Evolutionary conservation across 2,113 vertebrate species (phyloP).

Genomic region (Cinclus mexicanus): DNA sequence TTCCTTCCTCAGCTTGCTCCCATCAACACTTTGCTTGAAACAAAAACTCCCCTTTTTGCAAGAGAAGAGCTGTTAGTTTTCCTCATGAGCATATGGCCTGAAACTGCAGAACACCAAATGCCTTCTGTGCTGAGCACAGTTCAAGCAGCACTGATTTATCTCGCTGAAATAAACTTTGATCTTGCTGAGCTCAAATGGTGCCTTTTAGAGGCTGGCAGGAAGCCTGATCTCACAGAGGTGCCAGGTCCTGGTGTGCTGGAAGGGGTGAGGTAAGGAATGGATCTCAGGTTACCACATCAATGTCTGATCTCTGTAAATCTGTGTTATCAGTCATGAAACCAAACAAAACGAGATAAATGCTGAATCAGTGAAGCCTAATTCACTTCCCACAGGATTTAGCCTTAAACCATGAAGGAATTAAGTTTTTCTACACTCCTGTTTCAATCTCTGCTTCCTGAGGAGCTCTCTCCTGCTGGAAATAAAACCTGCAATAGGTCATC

Average conservation of each 20-base stretch:
- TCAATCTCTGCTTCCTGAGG: neutral
- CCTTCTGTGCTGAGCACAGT: neutral
- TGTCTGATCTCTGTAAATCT: neutral
- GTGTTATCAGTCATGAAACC: neutral
- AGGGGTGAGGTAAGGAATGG: neutral
- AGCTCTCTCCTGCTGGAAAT: neutral
- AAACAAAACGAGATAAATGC: neutral
- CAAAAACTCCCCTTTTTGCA: neutral
- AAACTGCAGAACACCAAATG: neutral
- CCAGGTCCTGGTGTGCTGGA: neutral
- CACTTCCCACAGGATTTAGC: neutral
- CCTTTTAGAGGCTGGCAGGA: neutral
- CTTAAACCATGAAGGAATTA: neutral
- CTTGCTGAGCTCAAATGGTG: neutral
- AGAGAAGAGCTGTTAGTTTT: neutral
- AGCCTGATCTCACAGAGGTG: neutral
- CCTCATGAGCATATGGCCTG: neutral
- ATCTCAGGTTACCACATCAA: neutral
- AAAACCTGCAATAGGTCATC: neutral
- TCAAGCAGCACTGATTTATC: neutral
- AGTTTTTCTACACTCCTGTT: neutral
- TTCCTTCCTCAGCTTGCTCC: neutral
- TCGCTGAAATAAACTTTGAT: neutral
- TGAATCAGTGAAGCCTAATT: neutral
- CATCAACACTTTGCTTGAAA: neutral